phyloP scores from a whole-genome alignment of 2,797 vertebrate genomes.

The Notoglanidium macrostoma region DNA sequence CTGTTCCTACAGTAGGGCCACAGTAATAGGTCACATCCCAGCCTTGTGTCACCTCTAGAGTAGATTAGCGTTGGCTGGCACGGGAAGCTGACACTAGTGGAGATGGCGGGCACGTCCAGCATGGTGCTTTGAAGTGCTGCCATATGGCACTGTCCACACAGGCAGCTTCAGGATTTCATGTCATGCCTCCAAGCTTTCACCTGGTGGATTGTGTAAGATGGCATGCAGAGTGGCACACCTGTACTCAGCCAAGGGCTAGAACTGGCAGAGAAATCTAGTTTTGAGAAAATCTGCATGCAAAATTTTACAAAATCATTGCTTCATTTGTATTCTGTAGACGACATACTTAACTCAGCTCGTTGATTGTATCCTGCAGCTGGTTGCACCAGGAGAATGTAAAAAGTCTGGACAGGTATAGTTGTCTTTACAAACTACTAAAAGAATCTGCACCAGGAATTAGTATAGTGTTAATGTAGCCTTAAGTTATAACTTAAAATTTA shows the following conservation, averaged over 20 bases:
- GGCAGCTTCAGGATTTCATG: background rate
- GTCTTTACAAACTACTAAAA: background rate
- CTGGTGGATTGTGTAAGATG: slow-evolving; percentile 51
- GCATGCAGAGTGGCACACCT: slow-evolving; percentile 38
- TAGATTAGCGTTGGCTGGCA: slow-evolving; percentile 46
- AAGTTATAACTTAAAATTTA: background rate
- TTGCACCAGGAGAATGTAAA: background rate
- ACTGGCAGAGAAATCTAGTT: background rate
- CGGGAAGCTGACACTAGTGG: background rate
- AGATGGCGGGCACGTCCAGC: slow-evolving; percentile 26
- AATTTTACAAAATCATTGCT: background rate
- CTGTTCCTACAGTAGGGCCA: background rate
- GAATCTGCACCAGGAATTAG: background rate
- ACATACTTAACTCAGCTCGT: background rate
- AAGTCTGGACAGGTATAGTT: background rate
- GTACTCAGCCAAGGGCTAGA: background rate
- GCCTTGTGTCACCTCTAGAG: slow-evolving; percentile 52
- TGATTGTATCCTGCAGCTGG: background rate
- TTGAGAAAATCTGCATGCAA: background rate
- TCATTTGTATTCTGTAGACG: background rate
- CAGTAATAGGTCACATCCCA: slow-evolving; percentile 33
- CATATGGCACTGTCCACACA: slow-evolving; percentile 27
- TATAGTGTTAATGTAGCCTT: background rate
- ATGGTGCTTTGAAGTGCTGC: slow-evolving; percentile 46
- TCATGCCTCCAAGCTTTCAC: slow-evolving; percentile 25